Conservation (phyloP, 2,797 vertebrate genomes). For the Eospalax fontanierii region DNA sequence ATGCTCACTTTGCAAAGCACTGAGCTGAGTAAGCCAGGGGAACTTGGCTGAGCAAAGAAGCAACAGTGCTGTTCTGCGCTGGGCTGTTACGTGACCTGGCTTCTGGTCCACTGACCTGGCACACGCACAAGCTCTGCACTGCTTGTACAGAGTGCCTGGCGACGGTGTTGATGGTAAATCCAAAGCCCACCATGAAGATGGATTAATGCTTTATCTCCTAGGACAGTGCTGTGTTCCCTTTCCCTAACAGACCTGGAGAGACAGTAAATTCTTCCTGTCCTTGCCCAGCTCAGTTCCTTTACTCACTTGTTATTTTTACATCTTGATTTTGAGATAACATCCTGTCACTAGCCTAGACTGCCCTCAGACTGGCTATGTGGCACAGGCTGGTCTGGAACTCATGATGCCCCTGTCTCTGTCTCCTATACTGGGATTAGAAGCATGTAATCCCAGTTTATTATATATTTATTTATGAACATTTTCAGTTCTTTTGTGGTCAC, state of each 20-base stretch:
- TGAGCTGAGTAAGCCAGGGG: neutral
- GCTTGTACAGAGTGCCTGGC: neutral
- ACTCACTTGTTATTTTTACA: neutral
- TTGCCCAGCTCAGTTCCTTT: neutral
- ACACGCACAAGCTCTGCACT: neutral
- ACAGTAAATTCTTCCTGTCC: neutral
- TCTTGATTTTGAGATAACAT: neutral
- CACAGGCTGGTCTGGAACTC: neutral
- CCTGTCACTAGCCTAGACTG: neutral
- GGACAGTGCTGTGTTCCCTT: neutral
- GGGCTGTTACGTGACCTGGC: neutral
- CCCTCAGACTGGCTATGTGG: neutral
- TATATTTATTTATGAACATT: no score
- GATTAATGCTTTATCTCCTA: conserved; percentile 11
- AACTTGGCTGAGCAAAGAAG: neutral
- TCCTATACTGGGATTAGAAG: neutral
- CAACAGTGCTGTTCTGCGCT: neutral
- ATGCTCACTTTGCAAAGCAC: neutral
- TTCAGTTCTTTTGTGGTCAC: neutral
- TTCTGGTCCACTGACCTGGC: neutral
- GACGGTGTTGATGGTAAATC: neutral
- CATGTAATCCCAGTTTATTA: neutral
- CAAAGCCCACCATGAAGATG: neutral
- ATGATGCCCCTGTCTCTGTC: neutral
- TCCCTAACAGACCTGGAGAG: neutral